Conservation (phyloP, 2,888 invertebrate species). For the Antheraea yamamai region DNA sequence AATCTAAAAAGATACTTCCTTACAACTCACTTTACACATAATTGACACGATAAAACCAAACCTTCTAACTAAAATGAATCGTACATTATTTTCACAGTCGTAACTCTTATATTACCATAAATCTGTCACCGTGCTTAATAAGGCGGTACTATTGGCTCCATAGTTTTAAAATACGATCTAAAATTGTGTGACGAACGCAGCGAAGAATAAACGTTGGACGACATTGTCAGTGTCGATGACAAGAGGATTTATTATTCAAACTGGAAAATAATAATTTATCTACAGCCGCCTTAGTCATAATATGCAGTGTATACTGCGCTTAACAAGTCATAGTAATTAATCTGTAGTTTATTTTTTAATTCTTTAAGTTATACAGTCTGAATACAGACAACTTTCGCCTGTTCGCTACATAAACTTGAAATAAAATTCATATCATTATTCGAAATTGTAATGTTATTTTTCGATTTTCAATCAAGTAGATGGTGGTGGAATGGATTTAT, state of each 20-base stretch:
- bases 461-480: no score
- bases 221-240: background rate
- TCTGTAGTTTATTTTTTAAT: no score
- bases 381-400: no score
- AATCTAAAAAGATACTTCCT: background rate
- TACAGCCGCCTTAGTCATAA: background rate
- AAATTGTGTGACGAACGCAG: background rate
- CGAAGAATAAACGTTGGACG: background rate
- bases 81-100: conserved; percentile 44
- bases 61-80: conserved; percentile 35
- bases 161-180: conserved; percentile 18
- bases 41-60: conserved; percentile 35
- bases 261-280: background rate
- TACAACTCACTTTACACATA: conserved; percentile 25
- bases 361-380: no score
- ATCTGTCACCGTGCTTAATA: conserved; percentile 54
- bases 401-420: background rate
- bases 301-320: background rate
- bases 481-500: no score
- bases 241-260: background rate
- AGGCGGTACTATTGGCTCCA: conserved; percentile 30
- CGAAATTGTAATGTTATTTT: no score
- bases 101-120: conserved; percentile 56
- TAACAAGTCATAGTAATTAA: background rate
- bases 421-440: background rate